Conservation (phyloP, 2,113 vertebrate genomes). For the Neolamprologus cancellatus region DNA sequence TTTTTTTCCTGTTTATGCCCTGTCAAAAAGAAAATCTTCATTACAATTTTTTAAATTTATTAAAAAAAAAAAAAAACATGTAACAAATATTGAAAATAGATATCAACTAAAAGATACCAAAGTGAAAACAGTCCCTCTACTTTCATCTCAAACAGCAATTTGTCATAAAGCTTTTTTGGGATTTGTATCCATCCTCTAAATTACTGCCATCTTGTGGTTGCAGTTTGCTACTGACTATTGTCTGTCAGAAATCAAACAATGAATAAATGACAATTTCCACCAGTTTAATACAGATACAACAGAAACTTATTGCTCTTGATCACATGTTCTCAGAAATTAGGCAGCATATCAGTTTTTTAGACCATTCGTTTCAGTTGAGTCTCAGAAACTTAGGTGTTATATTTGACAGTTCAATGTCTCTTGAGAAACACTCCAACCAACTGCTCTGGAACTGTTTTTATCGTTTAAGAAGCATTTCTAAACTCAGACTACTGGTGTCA, state of each 20-base stretch:
- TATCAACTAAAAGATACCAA: background rate
- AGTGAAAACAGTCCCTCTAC: background rate
- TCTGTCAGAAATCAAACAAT: background rate
- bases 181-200: background rate
- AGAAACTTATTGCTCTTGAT: background rate
- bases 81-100: background rate
- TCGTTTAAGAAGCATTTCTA: background rate
- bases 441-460: fast-evolving
- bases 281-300: background rate
- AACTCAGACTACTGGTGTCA: background rate
- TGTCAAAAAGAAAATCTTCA: background rate
- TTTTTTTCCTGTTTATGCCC: background rate
- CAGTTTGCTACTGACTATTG: background rate
- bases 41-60: background rate
- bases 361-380: fast-evolving
- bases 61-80: background rate
- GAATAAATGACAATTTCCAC: background rate
- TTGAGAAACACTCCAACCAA: background rate
- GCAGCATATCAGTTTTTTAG: background rate
- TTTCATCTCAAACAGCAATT: background rate
- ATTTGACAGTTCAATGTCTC: background rate
- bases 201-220: background rate
- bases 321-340: background rate
- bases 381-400: background rate
- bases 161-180: background rate